These are phyloP conservation scores for Teinopalpus imperialis DNA, from an alignment of 2,888 invertebrate genomes.

Conservation along the genomic window DNA sequence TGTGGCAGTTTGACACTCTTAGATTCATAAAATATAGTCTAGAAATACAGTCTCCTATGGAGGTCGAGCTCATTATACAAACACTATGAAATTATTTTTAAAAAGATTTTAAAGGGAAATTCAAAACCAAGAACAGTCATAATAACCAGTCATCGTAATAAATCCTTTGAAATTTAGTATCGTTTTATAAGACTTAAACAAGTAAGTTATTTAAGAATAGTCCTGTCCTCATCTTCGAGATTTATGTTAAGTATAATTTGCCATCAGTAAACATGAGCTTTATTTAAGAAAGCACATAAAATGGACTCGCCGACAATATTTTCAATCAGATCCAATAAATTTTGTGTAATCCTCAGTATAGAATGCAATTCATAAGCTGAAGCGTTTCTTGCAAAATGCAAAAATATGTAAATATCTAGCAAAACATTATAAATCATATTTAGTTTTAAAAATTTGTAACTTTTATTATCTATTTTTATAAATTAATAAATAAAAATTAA, in stretches of 20 bases:
- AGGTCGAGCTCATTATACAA: no score
- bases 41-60: no score
- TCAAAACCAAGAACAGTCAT: conserved; percentile 6
- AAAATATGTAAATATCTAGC: no score
- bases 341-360: conserved; percentile 45
- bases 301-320: conserved; percentile 59
- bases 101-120: not conserved
- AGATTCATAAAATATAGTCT: no score
- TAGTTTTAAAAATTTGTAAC: no score
- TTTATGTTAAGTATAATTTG: conserved; percentile 49
- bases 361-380: conserved; percentile 34
- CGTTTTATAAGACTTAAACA: conserved; percentile 14
- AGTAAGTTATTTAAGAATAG: conserved; percentile 20
- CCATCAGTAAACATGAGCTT: conserved; percentile 48
- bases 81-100: not conserved
- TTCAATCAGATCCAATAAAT: conserved; percentile 64
- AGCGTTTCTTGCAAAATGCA: no score
- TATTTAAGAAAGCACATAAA: conserved; percentile 60
- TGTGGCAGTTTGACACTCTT: no score
- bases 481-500: no score
- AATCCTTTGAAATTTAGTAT: conserved; percentile 12
- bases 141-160: conserved; percentile 17
- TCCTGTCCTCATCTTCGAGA: conserved; percentile 32
- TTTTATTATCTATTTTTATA: no score
- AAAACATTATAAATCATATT: no score